Conservation (phyloP, 2,888 invertebrate genomes). For the Syrphus vitripennis region DNA sequence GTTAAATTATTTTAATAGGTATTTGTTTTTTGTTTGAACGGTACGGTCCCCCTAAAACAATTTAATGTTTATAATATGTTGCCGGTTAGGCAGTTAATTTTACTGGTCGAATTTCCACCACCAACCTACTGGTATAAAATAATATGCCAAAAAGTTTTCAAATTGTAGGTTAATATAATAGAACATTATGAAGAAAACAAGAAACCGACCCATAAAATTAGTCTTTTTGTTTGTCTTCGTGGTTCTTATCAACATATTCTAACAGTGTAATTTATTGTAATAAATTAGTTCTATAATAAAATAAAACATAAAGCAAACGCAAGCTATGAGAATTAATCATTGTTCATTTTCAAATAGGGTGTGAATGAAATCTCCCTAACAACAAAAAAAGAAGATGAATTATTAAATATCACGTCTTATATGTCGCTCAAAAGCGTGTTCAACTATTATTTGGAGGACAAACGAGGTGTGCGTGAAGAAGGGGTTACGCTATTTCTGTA, state of each 20-base stretch:
- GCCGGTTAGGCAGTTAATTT: too few species aligned
- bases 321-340: neutral
- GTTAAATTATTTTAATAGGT: too few species aligned
- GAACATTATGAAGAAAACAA: too few species aligned
- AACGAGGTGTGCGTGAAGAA: neutral
- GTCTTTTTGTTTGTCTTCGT: too few species aligned
- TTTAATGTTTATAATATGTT: too few species aligned
- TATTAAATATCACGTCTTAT: neutral
- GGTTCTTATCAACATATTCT: neutral
- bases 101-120: too few species aligned
- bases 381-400: neutral
- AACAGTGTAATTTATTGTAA: neutral
- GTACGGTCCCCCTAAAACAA: too few species aligned
- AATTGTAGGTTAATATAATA: too few species aligned
- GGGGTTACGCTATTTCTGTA: conserved; percentile 12
- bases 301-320: neutral
- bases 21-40: too few species aligned
- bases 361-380: neutral
- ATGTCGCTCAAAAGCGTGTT: conserved; percentile 9
- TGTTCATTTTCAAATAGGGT: neutral
- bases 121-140: too few species aligned
- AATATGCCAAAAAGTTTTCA: too few species aligned
- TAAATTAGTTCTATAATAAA: neutral
- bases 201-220: too few species aligned
- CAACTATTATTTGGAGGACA: neutral